Percentiles rank a stretch among this genome's conserved stretches.
phyloP scores from a whole-genome alignment of 1,140 invertebrate genomes.

The Drosophila mojavensis region DNA sequence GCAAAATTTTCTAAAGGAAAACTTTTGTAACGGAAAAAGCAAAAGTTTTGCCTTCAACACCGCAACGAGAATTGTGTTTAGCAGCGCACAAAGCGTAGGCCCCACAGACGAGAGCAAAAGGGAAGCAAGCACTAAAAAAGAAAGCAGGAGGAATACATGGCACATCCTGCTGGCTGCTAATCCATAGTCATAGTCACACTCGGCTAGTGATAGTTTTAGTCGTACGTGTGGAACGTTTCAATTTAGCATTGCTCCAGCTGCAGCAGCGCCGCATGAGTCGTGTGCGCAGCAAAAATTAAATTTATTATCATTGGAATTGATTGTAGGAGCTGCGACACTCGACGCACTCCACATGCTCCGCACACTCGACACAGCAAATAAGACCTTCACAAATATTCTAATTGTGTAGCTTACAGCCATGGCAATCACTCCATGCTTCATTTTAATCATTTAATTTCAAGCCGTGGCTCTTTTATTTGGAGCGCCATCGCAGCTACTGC shows the following conservation, averaged over 20 bases:
- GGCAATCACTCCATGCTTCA: neutral
- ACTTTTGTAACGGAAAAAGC: conserved; percentile 81
- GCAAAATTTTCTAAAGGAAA: conserved; percentile 80
- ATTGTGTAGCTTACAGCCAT: neutral
- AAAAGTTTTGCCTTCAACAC: conserved; percentile 79
- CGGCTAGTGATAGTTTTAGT: conserved; percentile 80
- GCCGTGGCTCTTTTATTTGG: neutral
- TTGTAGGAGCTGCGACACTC: conserved; percentile 54
- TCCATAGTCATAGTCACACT: conserved; percentile 78
- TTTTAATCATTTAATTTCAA: conserved; percentile 1
- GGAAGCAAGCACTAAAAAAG: conserved; percentile 4
- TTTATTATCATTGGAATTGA: conserved; percentile 80
- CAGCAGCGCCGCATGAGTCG: conserved; percentile 44
- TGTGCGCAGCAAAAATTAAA: conserved; percentile 78
- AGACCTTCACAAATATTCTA: conserved; percentile 8
- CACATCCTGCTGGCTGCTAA: conserved; percentile 68
- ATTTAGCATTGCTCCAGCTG: conserved; percentile 55
- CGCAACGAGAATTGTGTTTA: conserved; percentile 80
- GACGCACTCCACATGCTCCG: neutral
- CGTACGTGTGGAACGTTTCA: conserved; percentile 81
- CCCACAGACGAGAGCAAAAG: conserved; percentile 14
- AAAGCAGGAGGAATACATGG: conserved; percentile 34
- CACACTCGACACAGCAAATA: neutral
- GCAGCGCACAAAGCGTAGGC: conserved; percentile 56
- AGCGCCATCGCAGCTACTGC: neutral